phyloP scores from a whole-genome alignment of 2,888 invertebrate genomes.

The Ferdinandea cuprea region DNA sequence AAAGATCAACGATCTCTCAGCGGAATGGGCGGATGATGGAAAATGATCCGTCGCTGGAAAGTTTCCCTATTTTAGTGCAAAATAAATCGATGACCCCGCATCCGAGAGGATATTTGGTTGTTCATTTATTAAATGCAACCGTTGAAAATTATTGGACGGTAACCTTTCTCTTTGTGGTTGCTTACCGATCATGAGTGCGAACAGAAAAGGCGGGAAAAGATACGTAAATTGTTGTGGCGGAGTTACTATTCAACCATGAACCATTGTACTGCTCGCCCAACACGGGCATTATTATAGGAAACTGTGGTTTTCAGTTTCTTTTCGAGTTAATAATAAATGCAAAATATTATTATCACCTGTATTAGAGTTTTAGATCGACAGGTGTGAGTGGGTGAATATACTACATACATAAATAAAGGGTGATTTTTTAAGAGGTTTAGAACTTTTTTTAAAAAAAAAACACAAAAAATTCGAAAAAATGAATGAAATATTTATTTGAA shows the following conservation, averaged over 20 bases:
- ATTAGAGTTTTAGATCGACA: not conserved
- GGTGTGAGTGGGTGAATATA: not conserved
- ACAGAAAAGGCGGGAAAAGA: not conserved
- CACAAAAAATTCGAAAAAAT: too few relatives aligned
- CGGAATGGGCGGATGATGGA: constrained; percentile 42
- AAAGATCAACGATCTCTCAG: constrained; percentile 61
- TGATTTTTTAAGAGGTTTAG: too few relatives aligned
- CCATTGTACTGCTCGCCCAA: constrained; percentile 7
- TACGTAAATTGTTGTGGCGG: constrained; percentile 24
- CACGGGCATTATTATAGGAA: constrained; percentile 2
- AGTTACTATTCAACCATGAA: constrained; percentile 19
- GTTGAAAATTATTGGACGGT: constrained; percentile 50
- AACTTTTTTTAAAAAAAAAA: too few relatives aligned
- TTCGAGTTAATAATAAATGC: constrained; percentile 1
- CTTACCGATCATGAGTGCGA: not conserved
- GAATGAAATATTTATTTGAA: too few relatives aligned
- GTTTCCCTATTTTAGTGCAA: constrained; percentile 46
- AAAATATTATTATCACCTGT: constrained; percentile 23
- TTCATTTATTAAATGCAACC: constrained; percentile 27
- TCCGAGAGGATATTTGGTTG: constrained; percentile 6
- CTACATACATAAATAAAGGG: too few relatives aligned
- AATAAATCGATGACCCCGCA: constrained; percentile 53
- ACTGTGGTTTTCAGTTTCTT: constrained; percentile 33
- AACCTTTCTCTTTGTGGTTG: constrained; percentile 64
- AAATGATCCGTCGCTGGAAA: constrained; percentile 58